Conservation (phyloP, 2,888 invertebrate genomes). For the Caprella mutica region DNA sequence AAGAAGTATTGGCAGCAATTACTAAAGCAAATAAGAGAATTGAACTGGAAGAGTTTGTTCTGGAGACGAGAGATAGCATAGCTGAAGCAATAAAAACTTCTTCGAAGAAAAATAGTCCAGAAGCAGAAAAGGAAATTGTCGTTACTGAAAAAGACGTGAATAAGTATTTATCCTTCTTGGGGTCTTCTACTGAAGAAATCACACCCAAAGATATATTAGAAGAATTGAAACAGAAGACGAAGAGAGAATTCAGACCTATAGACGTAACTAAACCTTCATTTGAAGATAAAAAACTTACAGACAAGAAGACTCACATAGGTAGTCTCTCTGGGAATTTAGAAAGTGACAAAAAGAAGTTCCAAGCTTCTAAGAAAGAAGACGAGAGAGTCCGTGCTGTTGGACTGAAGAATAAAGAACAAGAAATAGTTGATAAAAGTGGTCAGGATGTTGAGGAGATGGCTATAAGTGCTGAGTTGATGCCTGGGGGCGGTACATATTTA, state of each 20-base stretch:
- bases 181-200: slow-evolving; percentile 8
- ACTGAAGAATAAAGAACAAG: neutral
- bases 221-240: slow-evolving; percentile 2
- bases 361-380: neutral
- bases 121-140: slow-evolving; percentile 13
- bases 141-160: slow-evolving; percentile 28
- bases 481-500: slow-evolving; percentile 11
- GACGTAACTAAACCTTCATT: neutral
- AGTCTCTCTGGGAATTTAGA: too few relatives aligned
- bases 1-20: slow-evolving; percentile 7
- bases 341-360: neutral
- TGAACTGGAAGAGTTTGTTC: neutral
- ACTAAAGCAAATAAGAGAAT: slow-evolving; percentile 9
- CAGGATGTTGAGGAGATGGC: slow-evolving; percentile 12
- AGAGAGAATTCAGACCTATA: neutral
- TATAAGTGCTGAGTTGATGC: slow-evolving; percentile 4
- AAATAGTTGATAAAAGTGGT: slow-evolving; percentile 8
- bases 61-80: too few relatives aligned
- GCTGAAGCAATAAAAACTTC: neutral
- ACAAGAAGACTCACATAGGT: neutral
- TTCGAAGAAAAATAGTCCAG: neutral
- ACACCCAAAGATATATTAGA: slow-evolving; percentile 3
- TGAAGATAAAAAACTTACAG: neutral
- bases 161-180: slow-evolving; percentile 29
- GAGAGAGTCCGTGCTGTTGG: neutral